Evolutionary conservation across 2,113 vertebrate species (phyloP), one percentile per base, ranked within the genome.

Genomic region (Ptychochromis oligacanthus): DNA sequence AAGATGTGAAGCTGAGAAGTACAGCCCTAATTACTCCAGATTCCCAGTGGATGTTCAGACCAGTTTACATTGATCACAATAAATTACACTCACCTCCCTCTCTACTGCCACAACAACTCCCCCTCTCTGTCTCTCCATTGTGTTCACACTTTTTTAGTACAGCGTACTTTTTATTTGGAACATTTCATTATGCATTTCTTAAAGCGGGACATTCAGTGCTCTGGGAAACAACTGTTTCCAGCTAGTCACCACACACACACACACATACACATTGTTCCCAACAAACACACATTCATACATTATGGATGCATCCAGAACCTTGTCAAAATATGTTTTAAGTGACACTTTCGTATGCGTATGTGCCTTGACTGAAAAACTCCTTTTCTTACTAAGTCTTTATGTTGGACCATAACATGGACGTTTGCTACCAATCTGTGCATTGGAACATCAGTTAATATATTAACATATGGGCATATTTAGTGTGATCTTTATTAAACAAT

Each of bases 1-100:
- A 88, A 60, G 38, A 64, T 12, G 10, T 64, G 61, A 64, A 22
- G 46, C 13, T 46, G 57, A 13, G 31, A 83, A 83, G 76, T 13
- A 22, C 49, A 74, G 84, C 9, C 62, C 77, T 84, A 81, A 88
- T 87, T 83, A 87, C 70, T 72, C 40, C 18, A 34, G 36, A 65
- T 20, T 86, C 72, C 75, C 86, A 75, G 74, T 26, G 58, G 79
- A 87, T 52, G 11, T 77, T 64, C 64, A 58, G 58, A 86, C 77
- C 75, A 82, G 84, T 90, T 91, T 88, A 77, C 77, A 74, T 58
- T 81, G 70, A 85, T 90, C 84, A 76, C 82, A 84, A 80, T 75
- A 75, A 83, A 84, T 88, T 77, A 87, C 61, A 24, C 31, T 77
- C 78, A 67, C 54, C 61, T 59, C 40, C 7, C 36, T 75, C 76